These are phyloP conservation scores for Trachelus tabidus DNA, from an alignment of 2,888 invertebrate genomes.

Conservation along the genomic window DNA sequence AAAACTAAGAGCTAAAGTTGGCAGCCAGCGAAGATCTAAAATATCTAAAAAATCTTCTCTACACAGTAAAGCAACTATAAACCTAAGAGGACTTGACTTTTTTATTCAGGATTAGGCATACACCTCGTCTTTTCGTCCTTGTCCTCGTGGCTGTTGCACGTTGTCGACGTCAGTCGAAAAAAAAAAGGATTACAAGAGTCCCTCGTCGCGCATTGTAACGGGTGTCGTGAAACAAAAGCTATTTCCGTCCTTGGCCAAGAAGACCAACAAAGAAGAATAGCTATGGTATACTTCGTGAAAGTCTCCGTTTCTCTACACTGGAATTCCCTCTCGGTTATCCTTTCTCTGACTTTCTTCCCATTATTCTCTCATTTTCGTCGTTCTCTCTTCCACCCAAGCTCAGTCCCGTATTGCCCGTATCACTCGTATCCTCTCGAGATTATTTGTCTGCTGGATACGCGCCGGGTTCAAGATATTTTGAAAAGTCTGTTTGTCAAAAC, in stretches of 20 bases:
- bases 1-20: not conserved
- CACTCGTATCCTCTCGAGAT: not conserved
- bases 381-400: not conserved
- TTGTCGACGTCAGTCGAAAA: not conserved
- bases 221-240: not conserved
- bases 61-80: not conserved
- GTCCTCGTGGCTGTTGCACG: not conserved
- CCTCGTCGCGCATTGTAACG: not conserved
- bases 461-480: not conserved
- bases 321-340: not conserved
- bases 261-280: not conserved
- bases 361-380: not conserved
- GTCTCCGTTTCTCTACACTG: not conserved
- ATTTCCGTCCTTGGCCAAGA: not conserved
- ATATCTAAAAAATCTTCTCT: not conserved
- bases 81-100: not conserved
- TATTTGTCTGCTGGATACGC: not conserved
- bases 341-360: not conserved
- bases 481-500: not conserved
- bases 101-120: not conserved
- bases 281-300: not conserved
- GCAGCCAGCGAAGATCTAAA: too few species aligned
- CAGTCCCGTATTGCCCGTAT: not conserved
- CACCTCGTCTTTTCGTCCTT: not conserved
- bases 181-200: not conserved